phyloP scores from a whole-genome alignment of 2,113 vertebrate genomes.

The Rafetus swinhoei region DNA sequence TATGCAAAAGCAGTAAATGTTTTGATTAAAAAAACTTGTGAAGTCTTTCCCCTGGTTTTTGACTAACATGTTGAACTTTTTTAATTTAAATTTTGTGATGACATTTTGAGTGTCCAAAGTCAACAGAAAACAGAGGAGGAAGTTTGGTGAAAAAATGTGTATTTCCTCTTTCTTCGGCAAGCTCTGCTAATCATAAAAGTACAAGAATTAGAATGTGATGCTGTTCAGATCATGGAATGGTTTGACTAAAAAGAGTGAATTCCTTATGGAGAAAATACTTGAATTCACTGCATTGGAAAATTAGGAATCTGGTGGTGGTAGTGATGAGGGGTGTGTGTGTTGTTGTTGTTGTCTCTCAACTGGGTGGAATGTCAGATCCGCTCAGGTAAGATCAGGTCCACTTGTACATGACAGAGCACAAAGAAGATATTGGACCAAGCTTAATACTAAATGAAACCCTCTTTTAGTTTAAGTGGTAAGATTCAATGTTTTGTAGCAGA shows the following conservation, averaged over 20 bases:
- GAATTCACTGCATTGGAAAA: neutral
- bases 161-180: neutral
- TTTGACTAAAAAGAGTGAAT: neutral
- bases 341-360: neutral
- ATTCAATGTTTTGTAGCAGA: neutral
- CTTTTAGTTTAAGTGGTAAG: neutral
- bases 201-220: neutral
- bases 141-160: neutral
- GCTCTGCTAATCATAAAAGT: neutral
- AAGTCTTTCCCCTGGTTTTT: neutral
- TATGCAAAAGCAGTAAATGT: neutral
- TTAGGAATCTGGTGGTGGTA: neutral
- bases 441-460: neutral
- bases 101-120: neutral
- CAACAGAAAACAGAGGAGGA: neutral
- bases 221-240: neutral
- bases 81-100: neutral
- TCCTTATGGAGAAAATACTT: neutral
- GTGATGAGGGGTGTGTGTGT: too few relatives aligned
- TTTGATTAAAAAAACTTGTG: neutral
- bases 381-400: neutral
- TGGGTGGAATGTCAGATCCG: neutral
- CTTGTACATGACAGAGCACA: neutral
- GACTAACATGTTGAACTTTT: neutral
- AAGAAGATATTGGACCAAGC: neutral